Conservation (phyloP, 2,797 vertebrate species). For the Novumbra hubbsi region DNA sequence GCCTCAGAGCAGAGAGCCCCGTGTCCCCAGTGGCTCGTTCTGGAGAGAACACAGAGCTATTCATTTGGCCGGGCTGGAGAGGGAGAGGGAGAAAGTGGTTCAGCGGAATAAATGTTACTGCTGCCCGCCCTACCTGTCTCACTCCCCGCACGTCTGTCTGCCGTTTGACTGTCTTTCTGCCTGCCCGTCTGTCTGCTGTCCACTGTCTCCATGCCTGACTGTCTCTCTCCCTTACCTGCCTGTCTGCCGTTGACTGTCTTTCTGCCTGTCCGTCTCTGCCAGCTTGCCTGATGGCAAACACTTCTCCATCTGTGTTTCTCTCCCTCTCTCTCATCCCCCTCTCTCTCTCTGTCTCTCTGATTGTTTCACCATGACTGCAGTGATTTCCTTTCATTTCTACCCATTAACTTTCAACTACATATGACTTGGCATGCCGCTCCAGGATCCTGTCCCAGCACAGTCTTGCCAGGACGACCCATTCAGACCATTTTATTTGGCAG, state of each 20-base stretch:
- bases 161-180: neutral
- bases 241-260: neutral
- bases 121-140: neutral
- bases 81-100: constrained; percentile 55
- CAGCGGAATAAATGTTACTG: constrained; percentile 77
- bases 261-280: neutral
- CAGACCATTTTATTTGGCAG: constrained; percentile 50
- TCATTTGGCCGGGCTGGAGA: constrained; percentile 61
- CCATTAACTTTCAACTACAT: constrained; percentile 45
- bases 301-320: too few relatives aligned
- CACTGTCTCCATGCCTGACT: neutral
- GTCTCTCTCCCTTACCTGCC: neutral
- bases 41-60: constrained; percentile 58
- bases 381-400: constrained; percentile 65
- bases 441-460: constrained; percentile 48
- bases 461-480: constrained; percentile 50
- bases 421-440: constrained; percentile 56
- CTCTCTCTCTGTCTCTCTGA: constrained; percentile 22
- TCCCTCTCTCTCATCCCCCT: neutral
- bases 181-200: neutral
- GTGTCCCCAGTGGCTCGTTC: neutral
- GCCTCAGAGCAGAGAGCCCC: constrained; percentile 9
- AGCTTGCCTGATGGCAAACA: too few relatives aligned
- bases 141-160: neutral
- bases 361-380: constrained; percentile 71